phyloP scores from a whole-genome alignment of 1,140 invertebrate genomes.

The Zaprionus lachaisei region DNA sequence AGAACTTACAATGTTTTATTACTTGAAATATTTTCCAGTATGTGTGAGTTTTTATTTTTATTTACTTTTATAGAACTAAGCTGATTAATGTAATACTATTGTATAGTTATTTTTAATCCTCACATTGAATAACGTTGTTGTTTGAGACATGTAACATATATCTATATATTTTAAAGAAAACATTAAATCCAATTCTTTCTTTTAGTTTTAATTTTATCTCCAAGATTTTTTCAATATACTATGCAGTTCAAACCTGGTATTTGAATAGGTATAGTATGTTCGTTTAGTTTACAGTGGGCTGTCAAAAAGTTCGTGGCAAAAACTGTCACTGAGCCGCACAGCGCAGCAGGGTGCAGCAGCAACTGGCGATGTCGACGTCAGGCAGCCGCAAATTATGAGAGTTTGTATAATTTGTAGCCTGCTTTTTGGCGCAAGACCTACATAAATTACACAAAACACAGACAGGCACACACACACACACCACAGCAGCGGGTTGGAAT shows the following conservation, averaged over 20 bases:
- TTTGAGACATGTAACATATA: too few relatives aligned
- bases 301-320: constrained; percentile 18
- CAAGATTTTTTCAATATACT: not conserved
- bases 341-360: not conserved
- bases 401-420: constrained; percentile 39
- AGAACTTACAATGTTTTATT: not conserved
- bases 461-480: constrained; percentile 5
- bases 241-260: not conserved
- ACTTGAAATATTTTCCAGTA: too few relatives aligned
- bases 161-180: too few relatives aligned
- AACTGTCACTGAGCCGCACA: constrained; percentile 8
- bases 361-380: constrained; percentile 2
- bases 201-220: not conserved
- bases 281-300: constrained; percentile 6
- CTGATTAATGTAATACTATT: too few relatives aligned
- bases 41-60: too few relatives aligned
- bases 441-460: constrained; percentile 45
- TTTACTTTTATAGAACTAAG: too few relatives aligned
- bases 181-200: not conserved
- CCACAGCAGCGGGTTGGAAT: not conserved
- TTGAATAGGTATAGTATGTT: not conserved
- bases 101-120: too few relatives aligned
- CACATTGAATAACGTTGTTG: too few relatives aligned
- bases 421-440: constrained; percentile 47
- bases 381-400: constrained; percentile 41